phyloP scores from a whole-genome alignment of 2,888 invertebrate genomes.

The Drosophila macrospina region DNA sequence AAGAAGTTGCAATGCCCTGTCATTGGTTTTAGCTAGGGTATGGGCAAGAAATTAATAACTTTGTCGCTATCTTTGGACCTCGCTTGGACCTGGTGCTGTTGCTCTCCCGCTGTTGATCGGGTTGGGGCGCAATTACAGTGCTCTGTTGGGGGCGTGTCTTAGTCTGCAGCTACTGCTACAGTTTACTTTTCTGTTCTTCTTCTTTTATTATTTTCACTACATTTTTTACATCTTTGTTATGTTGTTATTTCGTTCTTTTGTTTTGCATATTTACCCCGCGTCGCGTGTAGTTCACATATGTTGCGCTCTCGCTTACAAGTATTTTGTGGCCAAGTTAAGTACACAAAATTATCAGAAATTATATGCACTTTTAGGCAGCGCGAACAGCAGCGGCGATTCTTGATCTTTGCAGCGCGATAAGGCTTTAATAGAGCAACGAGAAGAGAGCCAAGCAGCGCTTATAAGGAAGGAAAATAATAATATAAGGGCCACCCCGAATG shows the following conservation, averaged over 20 bases:
- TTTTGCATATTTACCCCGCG: constrained; percentile 42
- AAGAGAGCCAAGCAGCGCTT: neutral
- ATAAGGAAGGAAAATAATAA: neutral
- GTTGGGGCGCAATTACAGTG: constrained; percentile 75
- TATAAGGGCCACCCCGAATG: constrained; percentile 27
- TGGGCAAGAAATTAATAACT: constrained; percentile 26
- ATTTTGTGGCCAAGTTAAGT: constrained; percentile 65
- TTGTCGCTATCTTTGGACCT: constrained; percentile 27
- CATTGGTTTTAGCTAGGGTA: constrained; percentile 1
- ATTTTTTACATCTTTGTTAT: constrained; percentile 26
- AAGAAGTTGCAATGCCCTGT: neutral
- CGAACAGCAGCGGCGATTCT: constrained; percentile 39
- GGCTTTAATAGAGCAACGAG: constrained; percentile 36
- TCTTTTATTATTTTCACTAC: constrained; percentile 35
- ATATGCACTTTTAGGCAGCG: constrained; percentile 72
- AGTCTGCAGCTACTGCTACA: constrained; percentile 37
- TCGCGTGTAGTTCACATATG: constrained; percentile 41
- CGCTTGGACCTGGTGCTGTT: constrained; percentile 12
- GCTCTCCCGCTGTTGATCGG: constrained; percentile 64
- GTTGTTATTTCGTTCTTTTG: constrained; percentile 13
- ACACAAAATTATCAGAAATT: constrained; percentile 81
- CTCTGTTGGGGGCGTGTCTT: constrained; percentile 56
- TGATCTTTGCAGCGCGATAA: constrained; percentile 52
- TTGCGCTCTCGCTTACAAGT: constrained; percentile 34
- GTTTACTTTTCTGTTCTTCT: constrained; percentile 13